Conservation (phyloP, 2,113 vertebrate species). For the Galemys pyrenaicus region DNA sequence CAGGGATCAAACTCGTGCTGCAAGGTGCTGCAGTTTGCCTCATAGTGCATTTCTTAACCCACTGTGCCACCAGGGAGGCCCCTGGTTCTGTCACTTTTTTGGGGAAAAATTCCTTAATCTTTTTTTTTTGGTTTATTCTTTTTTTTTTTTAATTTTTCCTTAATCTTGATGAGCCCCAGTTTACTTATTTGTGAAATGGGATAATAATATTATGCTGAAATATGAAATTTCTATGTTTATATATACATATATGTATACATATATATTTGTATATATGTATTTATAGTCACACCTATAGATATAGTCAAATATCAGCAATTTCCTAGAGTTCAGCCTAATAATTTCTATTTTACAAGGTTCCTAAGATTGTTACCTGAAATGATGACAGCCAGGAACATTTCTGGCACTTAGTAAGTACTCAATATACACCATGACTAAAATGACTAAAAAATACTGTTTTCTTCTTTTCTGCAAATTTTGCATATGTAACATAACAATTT, state of each 20-base stretch:
- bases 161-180: not conserved
- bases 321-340: not conserved
- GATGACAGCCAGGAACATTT: not conserved
- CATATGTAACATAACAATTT: not conserved
- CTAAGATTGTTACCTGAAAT: not conserved
- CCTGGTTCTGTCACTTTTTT: too few relatives aligned
- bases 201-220: not conserved
- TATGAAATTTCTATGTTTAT: slow-evolving; percentile 2
- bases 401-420: not conserved
- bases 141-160: too few relatives aligned
- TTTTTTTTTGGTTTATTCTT: too few relatives aligned
- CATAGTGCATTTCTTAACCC: too few relatives aligned
- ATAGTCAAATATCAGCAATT: not conserved
- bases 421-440: not conserved
- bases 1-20: too few relatives aligned
- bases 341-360: not conserved
- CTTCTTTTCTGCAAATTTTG: not conserved
- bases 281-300: too few relatives aligned
- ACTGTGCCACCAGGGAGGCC: too few relatives aligned
- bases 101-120: not conserved
- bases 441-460: not conserved
- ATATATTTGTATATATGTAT: too few relatives aligned
- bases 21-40: too few relatives aligned
- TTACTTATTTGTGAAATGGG: not conserved
- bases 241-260: too few relatives aligned